A percentile compares a stretch with the other conserved stretches of the same genome.
These are phyloP conservation scores for Mormyrus iriodes DNA, from an alignment of 2,113 vertebrate species.

Conservation along the genomic window DNA sequence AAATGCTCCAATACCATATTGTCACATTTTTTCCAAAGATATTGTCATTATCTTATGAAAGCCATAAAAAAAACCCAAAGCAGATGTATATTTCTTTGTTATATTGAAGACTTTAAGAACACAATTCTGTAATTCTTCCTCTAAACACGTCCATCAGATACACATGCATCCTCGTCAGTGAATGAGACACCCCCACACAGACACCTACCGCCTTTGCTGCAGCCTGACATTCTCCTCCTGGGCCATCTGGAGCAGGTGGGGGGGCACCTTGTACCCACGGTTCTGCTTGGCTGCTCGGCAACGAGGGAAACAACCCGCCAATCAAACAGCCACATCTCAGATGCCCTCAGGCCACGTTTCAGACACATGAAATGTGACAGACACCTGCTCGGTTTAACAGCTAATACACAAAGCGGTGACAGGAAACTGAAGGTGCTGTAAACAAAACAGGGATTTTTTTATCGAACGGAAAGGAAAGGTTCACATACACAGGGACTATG, in stretches of 20 bases:
- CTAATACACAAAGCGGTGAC: background rate
- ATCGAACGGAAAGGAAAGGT: background rate
- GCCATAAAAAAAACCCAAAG: background rate
- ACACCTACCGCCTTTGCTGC: slow-evolving; percentile 68
- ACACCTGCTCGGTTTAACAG: background rate
- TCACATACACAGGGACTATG: background rate
- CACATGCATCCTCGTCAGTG: background rate
- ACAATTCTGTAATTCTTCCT: background rate
- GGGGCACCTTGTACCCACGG: slow-evolving; percentile 74
- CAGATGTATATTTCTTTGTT: background rate
- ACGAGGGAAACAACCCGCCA: background rate
- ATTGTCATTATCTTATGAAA: background rate
- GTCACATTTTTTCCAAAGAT: background rate
- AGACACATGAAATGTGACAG: background rate
- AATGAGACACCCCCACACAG: background rate
- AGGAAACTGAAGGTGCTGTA: background rate
- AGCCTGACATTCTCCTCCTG: slow-evolving; percentile 71
- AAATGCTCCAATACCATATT: background rate
- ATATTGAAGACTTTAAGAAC: too few relatives aligned
- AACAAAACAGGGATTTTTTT: background rate
- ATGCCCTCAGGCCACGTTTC: background rate
- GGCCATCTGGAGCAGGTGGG: slow-evolving; percentile 73
- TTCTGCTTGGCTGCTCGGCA: slow-evolving; percentile 72
- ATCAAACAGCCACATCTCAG: background rate
- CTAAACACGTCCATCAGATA: background rate